These are phyloP conservation scores for Ferdinandea cuprea DNA, from an alignment of 2,888 invertebrate species.

Conservation along the genomic window DNA sequence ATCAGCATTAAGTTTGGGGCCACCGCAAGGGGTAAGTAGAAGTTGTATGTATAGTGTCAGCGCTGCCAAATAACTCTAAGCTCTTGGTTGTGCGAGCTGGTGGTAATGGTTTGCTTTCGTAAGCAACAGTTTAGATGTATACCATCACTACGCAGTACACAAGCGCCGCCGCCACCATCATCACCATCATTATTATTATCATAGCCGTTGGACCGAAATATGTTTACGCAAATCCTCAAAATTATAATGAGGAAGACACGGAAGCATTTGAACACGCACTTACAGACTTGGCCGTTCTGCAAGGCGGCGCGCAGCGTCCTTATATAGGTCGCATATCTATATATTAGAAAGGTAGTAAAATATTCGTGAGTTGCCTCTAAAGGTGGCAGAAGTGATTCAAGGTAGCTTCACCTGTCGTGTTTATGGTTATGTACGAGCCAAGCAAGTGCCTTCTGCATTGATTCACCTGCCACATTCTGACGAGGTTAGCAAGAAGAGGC, in stretches of 20 bases:
- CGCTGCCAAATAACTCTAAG: slow-evolving; percentile 58
- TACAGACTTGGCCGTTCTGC: background rate
- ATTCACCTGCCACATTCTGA: slow-evolving; percentile 1
- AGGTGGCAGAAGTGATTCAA: slow-evolving; percentile 46
- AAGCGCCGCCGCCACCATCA: slow-evolving; percentile 8
- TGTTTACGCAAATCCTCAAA: slow-evolving; percentile 66
- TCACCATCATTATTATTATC: slow-evolving; percentile 8
- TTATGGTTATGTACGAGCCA: slow-evolving; percentile 3
- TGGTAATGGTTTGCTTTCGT: slow-evolving; percentile 43
- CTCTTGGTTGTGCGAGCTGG: slow-evolving; percentile 36
- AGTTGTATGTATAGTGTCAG: slow-evolving; percentile 13
- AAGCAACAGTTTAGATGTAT: slow-evolving; percentile 58
- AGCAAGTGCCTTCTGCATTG: slow-evolving; percentile 19
- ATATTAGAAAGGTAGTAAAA: slow-evolving; percentile 55
- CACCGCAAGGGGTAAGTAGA: background rate
- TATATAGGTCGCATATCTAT: slow-evolving; percentile 8
- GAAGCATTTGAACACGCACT: background rate
- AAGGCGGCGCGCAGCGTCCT: background rate
- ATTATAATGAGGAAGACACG: slow-evolving; percentile 55
- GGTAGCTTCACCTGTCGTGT: slow-evolving; percentile 18
- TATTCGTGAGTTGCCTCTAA: slow-evolving; percentile 61
- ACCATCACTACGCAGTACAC: slow-evolving; percentile 16
- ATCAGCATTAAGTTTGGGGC: background rate
- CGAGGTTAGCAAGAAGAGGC: slow-evolving; percentile 5
- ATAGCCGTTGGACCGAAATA: slow-evolving; percentile 57